phyloP scores from a whole-genome alignment of 1,140 invertebrate species.

The Brachionus manjavacas region DNA sequence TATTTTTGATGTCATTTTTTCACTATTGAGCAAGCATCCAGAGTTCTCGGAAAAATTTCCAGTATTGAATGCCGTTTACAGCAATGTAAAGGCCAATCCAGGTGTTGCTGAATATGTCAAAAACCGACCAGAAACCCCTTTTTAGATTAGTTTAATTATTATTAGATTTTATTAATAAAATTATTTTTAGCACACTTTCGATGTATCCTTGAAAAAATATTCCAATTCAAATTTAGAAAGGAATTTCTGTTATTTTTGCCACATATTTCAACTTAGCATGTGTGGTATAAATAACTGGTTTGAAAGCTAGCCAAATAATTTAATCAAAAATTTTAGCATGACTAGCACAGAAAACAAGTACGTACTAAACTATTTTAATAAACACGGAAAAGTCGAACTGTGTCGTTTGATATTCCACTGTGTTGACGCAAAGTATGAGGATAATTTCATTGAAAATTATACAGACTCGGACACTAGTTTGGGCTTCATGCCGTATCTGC shows the following conservation, averaged over 20 bases:
- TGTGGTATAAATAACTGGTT: background rate
- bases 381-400: slow-evolving; percentile 41
- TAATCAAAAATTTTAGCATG: background rate
- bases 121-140: slow-evolving; percentile 16
- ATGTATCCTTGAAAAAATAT: slow-evolving; percentile 23
- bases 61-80: background rate
- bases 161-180: background rate
- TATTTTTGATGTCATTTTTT: background rate
- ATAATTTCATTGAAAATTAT: slow-evolving; percentile 45
- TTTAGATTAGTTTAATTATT: background rate
- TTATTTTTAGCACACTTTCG: slow-evolving; percentile 8
- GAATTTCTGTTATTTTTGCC: slow-evolving; percentile 1
- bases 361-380: slow-evolving; percentile 37
- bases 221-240: slow-evolving; percentile 14
- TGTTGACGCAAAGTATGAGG: slow-evolving; percentile 45
- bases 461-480: slow-evolving; percentile 31
- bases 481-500: slow-evolving; percentile 16
- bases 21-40: background rate
- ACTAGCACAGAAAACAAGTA: slow-evolving; percentile 5
- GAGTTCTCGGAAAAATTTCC: slow-evolving; percentile 2
- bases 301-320: background rate
- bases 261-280: background rate
- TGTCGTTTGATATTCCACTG: slow-evolving; percentile 45
- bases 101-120: background rate
- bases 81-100: background rate